Base-by-base conservation (phyloP, 1,140 invertebrate species). In the Apocrypta bakeri region DNA sequence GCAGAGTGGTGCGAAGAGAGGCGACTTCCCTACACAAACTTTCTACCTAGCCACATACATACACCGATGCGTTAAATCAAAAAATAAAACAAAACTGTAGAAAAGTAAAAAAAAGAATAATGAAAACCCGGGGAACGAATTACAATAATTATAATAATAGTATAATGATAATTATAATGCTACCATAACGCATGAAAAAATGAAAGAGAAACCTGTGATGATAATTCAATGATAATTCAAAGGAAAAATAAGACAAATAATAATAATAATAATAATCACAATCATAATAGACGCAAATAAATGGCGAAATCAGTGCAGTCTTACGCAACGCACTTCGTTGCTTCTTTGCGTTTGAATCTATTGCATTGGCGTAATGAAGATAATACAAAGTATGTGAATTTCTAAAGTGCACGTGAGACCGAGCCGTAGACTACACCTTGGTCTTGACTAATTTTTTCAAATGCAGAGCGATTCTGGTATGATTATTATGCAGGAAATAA, bases 1-100 rank as follows among this genome's bases (percentile, higher is more conserved):
- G 91, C 84, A 92, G 90, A 87, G 87, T 91, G 85, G 91, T 91
- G 85, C 90, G 90, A 76, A 92, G 91, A 88, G 90, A 92, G 90
- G 91, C 88, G 87, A 92, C 88, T 92, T 92, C 91, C 89, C 90
- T 91, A 91, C 90, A 91, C 88, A 92, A 91, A 92, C 85, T 92
- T 92, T 92, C 90, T 92, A 92, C 91, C 91, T 92, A 90, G 90
- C 90, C 90, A 86, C 90, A 90, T 86, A 91, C 88, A 89, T 85
- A 90, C 85, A 90, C 86, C 88, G 89, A 90, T 90, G 86, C 88
- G 88, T 91, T 91, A 92, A 91, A 89, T 88, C 90, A 89, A 86
- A 88, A 86, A 90, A 89, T 37, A 82, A 73, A 77, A 77, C 27
- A 66, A 21, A 79, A 79, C 48, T 56, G 21, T 3, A 21, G 48